Base-by-base conservation (phyloP, 1,140 invertebrate genomes). In the Daktulosphaira vitifoliae region DNA sequence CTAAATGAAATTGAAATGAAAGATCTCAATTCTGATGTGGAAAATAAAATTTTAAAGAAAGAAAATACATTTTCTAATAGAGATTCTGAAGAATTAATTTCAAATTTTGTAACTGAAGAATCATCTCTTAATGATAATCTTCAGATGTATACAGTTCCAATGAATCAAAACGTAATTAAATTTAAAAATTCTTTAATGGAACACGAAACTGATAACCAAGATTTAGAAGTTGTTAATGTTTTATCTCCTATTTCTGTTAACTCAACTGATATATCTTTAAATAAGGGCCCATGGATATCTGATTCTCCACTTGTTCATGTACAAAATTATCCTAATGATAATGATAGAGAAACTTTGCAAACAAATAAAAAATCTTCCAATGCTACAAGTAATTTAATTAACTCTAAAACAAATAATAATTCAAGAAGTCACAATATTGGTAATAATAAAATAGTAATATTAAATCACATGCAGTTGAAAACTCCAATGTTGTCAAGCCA, bases 181-280 rank as follows among this genome's bases (percentile, higher is more conserved):
- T 13, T 44, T 7, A 39, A 46, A 44, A 39, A 46, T 46, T 13
- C 39, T 15, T 46, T 46, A n/a, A 25, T 44, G 7, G 56, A 62
- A 33, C 44, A 62, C 15, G 18, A 39, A 3, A 29, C 46, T 0
- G 46, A n/a, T 33, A 62, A 38, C 13, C 56, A 37, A 33, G 56
- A 62, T 8, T 33, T 62, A 1, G 56, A 62, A 46, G 56, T 62
- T 29, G 56, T 62, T 13, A 62, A 62, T 33, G 56, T 62, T 4
- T 62, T 62, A 16, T 62, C 56, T 11, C 56, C 56, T n/a, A 39
- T 62, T 33, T 62, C 56, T 20, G 46, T 62, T 15, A 62, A 48
- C 18, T 62, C 56, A 1, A 62, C 56, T 33, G 56, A 62, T 33
- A 62, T 48, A 13, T 25, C 56, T n/a, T 46, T 62, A 16, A 62